A percentile compares a stretch with the other conserved stretches of the same genome.
Evolutionary conservation across 2,888 invertebrate genomes (phyloP).

Genomic region (Lasioglossum pauxillum): DNA sequence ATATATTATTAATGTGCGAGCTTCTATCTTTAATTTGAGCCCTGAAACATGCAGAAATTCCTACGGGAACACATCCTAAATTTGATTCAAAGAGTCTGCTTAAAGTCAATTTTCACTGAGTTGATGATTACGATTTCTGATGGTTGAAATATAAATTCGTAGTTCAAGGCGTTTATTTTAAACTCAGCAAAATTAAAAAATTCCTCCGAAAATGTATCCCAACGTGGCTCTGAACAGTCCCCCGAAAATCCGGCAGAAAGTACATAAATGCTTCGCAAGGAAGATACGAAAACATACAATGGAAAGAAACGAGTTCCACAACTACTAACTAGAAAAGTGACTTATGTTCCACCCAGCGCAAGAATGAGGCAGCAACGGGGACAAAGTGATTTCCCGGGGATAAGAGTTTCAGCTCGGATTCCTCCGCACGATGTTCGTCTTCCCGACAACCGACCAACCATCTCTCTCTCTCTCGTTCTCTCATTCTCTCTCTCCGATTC

Average conservation of each 20-base stretch:
- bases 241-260: background rate
- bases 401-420: background rate
- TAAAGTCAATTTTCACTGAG: too few species aligned
- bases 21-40: background rate
- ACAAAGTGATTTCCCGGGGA: slow-evolving; percentile 14
- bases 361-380: background rate
- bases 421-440: background rate
- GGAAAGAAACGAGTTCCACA: background rate
- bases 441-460: background rate
- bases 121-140: too few species aligned
- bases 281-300: background rate
- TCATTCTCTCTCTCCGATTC: background rate
- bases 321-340: background rate
- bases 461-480: background rate
- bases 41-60: too few species aligned
- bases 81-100: too few species aligned
- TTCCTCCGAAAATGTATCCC: background rate
- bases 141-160: too few species aligned
- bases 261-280: background rate
- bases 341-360: background rate
- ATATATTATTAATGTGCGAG: background rate
- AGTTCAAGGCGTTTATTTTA: background rate
- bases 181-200: background rate
- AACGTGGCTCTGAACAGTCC: background rate
- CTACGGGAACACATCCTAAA: too few species aligned